Evolutionary conservation across 2,888 invertebrate species (phyloP).

Genomic region (Hoplodrina ambigua): DNA sequence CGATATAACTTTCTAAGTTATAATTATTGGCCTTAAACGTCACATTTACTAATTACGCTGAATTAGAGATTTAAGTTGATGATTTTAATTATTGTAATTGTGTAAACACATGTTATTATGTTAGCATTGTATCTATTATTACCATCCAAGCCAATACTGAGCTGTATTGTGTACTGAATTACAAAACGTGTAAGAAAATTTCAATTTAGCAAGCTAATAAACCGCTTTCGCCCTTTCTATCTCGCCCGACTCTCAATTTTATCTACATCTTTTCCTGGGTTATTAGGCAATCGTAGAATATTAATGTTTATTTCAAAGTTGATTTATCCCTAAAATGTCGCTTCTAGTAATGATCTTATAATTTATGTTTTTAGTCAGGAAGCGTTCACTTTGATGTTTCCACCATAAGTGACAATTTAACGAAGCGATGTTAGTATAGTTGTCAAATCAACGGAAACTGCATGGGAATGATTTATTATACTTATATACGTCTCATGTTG

Average conservation of each 20-base stretch:
- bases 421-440: conserved; percentile 11
- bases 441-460: conserved; percentile 31
- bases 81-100: too few relatives aligned
- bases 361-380: conserved; percentile 68
- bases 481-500: conserved; percentile 1
- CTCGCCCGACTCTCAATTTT: not conserved
- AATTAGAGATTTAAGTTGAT: too few relatives aligned
- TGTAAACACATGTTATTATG: too few relatives aligned
- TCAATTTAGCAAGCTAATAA: too few relatives aligned
- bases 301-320: conserved; percentile 3
- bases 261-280: not conserved
- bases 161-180: too few relatives aligned
- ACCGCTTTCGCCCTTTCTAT: too few relatives aligned
- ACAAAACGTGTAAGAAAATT: too few relatives aligned
- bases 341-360: conserved; percentile 56
- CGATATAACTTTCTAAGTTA: too few relatives aligned
- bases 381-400: conserved; percentile 71
- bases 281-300: not conserved
- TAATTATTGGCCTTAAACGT: too few relatives aligned
- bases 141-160: too few relatives aligned
- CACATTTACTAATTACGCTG: too few relatives aligned
- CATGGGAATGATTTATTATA: conserved; percentile 11
- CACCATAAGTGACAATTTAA: conserved; percentile 24
- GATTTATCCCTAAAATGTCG: conserved; percentile 25
- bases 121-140: too few relatives aligned